Base-by-base conservation (phyloP, 2,888 invertebrate species). In the Zelleria hepariella region DNA sequence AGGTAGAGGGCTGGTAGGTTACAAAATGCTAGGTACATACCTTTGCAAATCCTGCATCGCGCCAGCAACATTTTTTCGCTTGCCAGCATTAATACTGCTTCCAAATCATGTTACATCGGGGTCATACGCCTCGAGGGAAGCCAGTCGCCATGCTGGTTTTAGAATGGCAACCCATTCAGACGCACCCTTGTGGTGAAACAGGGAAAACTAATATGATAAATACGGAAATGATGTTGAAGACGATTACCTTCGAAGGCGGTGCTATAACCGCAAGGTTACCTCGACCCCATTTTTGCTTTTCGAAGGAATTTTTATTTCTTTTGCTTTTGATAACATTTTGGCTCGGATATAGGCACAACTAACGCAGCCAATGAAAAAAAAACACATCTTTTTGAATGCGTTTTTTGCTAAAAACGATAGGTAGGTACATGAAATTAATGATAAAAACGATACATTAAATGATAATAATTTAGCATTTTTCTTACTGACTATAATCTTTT, bases 111-210 rank as follows among this genome's bases (percentile, higher is more conserved):
- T 7, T 27, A 2, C 1, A 32, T 20, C 55, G 55, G 55, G 55
- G 55, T 55, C 55, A 27, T 27, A 27, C 27, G 18, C 26, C 55
- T 55, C 55, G 18, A 27, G 27, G 55, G 26, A 27, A 55, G 18
- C 27, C 55, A 55, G 55, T 55, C 8, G 23, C 55, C 55, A 20
- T 27, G 55, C 55, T 55, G 55, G 20, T 27, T 20, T 55, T 7
- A 55, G 18, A n/a, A 27, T 20, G 55, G 55, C 20, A 23, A 10
- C n/a, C 20, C 55, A 18, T 27, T 55, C 55, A 55, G 55, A 55
- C 18, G 55, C 27, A 27, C 27, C 32, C 20, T n/a, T n/a, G 5
- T 18, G 24, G 15, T 52, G 52, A 23, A 52, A 23, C 52, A n/a
- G n/a, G n/a, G n/a, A n/a, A n/a, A n/a, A n/a, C n/a, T 6, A 18